phyloP scores from a whole-genome alignment of 2,888 invertebrate genomes.

The Lissocephala sabroskyi region DNA sequence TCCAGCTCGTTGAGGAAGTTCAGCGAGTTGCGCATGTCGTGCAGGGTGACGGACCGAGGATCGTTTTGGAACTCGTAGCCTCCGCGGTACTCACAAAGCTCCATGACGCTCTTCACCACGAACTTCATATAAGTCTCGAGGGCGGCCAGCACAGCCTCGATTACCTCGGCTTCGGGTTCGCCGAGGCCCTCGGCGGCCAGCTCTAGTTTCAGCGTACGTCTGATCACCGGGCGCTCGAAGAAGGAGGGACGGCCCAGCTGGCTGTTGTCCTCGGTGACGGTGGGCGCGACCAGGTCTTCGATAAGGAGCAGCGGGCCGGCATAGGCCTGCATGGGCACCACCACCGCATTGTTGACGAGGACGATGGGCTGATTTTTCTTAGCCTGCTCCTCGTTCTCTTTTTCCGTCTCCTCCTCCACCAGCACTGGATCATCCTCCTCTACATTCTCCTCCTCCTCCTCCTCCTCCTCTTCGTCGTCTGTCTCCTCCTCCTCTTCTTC shows the following conservation, averaged over 20 bases:
- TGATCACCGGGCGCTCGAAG: slow-evolving; percentile 24
- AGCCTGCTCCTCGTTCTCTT: too few species aligned
- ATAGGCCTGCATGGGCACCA: slow-evolving; percentile 38
- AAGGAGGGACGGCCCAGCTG: slow-evolving; percentile 17
- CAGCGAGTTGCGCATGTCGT: slow-evolving; percentile 27
- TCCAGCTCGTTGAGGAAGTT: slow-evolving; percentile 36
- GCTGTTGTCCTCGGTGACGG: background rate
- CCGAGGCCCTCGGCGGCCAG: background rate
- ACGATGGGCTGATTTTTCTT: too few species aligned
- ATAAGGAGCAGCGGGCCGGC: slow-evolving; percentile 30
- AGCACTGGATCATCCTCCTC: too few species aligned
- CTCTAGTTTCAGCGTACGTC: slow-evolving; percentile 3
- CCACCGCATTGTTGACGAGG: too few species aligned
- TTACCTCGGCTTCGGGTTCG: slow-evolving; percentile 1
- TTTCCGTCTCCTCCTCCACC: too few species aligned
- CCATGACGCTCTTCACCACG: slow-evolving; percentile 10
- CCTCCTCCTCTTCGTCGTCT: too few species aligned
- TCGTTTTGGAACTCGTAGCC: slow-evolving; percentile 22
- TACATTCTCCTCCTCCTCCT: too few species aligned
- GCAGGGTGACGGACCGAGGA: slow-evolving; percentile 17
- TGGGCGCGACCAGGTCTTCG: slow-evolving; percentile 25
- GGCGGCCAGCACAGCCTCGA: slow-evolving; percentile 29
- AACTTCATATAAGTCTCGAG: slow-evolving; percentile 36
- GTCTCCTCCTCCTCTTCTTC: too few species aligned
- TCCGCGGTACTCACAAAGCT: slow-evolving; percentile 30